These are phyloP conservation scores for Cichlasoma orientale DNA, from an alignment of 2,797 vertebrate species.

Conservation along the genomic window DNA sequence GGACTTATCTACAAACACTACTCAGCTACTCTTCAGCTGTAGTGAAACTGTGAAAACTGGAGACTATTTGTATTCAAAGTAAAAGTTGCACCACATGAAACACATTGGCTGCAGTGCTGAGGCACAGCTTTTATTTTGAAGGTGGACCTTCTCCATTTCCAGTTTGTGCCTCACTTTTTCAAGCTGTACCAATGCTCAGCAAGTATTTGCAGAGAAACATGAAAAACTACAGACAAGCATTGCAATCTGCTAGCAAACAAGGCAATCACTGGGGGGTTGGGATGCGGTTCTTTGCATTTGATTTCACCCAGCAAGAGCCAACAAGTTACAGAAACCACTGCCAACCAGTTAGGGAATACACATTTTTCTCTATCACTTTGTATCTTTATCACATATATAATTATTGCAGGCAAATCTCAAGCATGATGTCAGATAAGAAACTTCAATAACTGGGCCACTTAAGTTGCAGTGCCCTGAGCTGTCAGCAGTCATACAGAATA, in stretches of 20 bases:
- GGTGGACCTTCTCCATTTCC: too few relatives aligned
- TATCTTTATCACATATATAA: background rate
- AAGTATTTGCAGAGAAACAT: too few relatives aligned
- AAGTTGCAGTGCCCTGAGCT: background rate
- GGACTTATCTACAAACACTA: background rate
- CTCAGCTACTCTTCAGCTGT: accelerated
- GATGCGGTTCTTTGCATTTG: too few relatives aligned
- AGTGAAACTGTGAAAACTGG: background rate
- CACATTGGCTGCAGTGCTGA: too few relatives aligned
- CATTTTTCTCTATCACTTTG: background rate
- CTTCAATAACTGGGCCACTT: background rate
- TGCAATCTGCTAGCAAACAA: too few relatives aligned
- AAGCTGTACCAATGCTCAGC: too few relatives aligned
- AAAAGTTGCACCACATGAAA: background rate
- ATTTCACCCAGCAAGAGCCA: background rate
- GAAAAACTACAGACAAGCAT: too few relatives aligned
- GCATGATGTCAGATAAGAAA: background rate
- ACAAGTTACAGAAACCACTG: background rate
- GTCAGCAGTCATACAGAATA: background rate
- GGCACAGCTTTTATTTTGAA: too few relatives aligned
- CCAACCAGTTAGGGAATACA: background rate
- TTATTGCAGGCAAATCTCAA: background rate
- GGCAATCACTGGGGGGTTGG: too few relatives aligned
- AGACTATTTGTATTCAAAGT: too few relatives aligned
- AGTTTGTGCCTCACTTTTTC: too few relatives aligned